These are phyloP conservation scores for Coregonus ussuriensis DNA, from an alignment of 2,797 vertebrate genomes.

Conservation along the genomic window DNA sequence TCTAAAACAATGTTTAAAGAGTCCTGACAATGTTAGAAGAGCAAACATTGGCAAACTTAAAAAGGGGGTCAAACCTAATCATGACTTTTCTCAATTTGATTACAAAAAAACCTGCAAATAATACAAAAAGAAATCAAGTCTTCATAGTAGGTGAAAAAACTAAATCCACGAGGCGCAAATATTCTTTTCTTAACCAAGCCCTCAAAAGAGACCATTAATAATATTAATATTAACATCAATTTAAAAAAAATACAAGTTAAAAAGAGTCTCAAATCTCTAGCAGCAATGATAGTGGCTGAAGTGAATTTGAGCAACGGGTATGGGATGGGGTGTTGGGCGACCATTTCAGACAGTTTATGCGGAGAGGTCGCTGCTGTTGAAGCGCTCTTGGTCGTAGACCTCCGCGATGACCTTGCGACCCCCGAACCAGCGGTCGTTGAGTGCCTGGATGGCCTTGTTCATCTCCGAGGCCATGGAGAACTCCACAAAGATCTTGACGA, in stretches of 20 bases:
- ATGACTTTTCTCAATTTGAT: conserved; percentile 52
- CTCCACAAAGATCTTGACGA: conserved; percentile 98
- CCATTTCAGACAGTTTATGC: conserved; percentile 78
- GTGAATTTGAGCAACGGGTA: conserved; percentile 56
- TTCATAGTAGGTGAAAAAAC: conserved; percentile 74
- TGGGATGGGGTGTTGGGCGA: conserved; percentile 45
- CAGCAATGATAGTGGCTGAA: conserved; percentile 65
- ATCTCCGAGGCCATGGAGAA: conserved; percentile 95
- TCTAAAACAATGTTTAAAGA: conserved; percentile 68
- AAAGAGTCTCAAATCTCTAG: conserved; percentile 65
- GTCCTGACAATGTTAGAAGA: conserved; percentile 52
- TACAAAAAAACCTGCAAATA: conserved; percentile 57
- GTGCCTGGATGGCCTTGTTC: conserved; percentile 97
- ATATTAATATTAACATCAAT: conserved; percentile 71
- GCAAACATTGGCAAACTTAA: no score
- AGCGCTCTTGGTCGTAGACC: conserved; percentile 97
- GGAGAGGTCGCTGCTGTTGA: conserved; percentile 96
- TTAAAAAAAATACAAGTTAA: conserved; percentile 77
- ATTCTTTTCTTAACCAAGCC: conserved; percentile 56
- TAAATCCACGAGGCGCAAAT: conserved; percentile 58
- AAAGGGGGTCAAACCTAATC: conserved; percentile 32
- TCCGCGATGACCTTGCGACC: conserved; percentile 96
- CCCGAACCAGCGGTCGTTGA: conserved; percentile 98
- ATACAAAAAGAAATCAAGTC: conserved; percentile 37
- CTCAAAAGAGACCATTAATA: conserved; percentile 54